Percentiles rank a stretch among this genome's conserved stretches.
phyloP scores from a whole-genome alignment of 2,888 invertebrate species.

The Tridacna crocea region DNA sequence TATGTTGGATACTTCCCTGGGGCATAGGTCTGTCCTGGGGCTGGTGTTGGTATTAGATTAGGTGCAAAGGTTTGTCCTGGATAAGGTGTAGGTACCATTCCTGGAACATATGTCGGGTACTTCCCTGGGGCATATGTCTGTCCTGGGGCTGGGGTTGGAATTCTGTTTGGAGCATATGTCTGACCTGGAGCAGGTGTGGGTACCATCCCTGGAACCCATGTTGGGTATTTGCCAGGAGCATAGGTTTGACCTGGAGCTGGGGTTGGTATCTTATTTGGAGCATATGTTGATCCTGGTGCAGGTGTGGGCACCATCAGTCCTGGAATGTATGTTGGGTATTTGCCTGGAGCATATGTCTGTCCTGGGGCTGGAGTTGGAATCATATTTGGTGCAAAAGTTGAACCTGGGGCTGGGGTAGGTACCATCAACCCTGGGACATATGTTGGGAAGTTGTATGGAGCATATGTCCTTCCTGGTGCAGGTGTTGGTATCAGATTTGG shows the following conservation, averaged over 20 bases:
- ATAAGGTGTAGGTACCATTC: constrained; percentile 46
- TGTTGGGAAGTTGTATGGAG: constrained; percentile 62
- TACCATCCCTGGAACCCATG: constrained; percentile 51
- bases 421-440: constrained; percentile 59
- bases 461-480: constrained; percentile 59
- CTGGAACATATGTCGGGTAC: constrained; percentile 41
- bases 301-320: constrained; percentile 57
- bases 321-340: constrained; percentile 49
- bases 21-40: constrained; percentile 52
- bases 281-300: constrained; percentile 45
- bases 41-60: constrained; percentile 47
- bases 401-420: constrained; percentile 58
- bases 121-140: constrained; percentile 41
- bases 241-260: constrained; percentile 56
- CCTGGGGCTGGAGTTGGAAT: constrained; percentile 61
- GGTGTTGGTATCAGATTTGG: constrained; percentile 61
- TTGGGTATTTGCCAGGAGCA: constrained; percentile 49
- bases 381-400: constrained; percentile 59
- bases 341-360: constrained; percentile 48
- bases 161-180: constrained; percentile 46
- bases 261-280: constrained; percentile 56
- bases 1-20: constrained; percentile 53
- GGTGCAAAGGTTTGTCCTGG: constrained; percentile 59
- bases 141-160: constrained; percentile 52
- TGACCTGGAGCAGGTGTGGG: constrained; percentile 59